Base-by-base conservation (phyloP, 2,888 invertebrate species). In the Halictus ligatus region DNA sequence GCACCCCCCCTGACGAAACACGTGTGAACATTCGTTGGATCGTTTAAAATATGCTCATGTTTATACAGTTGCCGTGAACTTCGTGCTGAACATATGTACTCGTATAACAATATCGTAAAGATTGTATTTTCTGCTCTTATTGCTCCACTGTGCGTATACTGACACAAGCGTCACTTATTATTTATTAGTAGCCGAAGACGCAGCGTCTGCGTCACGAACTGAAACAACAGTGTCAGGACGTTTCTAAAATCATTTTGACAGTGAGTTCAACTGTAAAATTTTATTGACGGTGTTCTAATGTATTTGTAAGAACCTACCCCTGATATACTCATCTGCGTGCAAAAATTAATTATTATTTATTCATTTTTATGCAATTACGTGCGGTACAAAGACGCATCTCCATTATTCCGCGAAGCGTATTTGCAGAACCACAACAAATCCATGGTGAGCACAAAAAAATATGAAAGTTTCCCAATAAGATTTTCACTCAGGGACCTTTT, bases 11-110 rank as follows among this genome's bases (percentile, higher is more conserved):
- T n/a, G 40, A 40, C 69, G n/a, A 69, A 69, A 69, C 69, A 69
- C 69, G 40, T 69, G 69, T 69, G 69, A 21, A 35, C 43, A 43
- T 69, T 69, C 69, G 69, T 69, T n/a, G 35, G 43, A 64, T 29
- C 15, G 7, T 29, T 64, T 29, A 64, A 64, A 64, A 64, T 64
- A 64, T 29, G 13, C 64, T 64, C 21, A 21, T 67, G 67, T 67
- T 67, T 67, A 21, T 10, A 67, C 67, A 67, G 67, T 67, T 67
- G 67, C 67, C 4, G 35, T 35, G 67, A 67, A 67, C 21, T 67
- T 67, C 35, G 4, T 29, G 67, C 18, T 7, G 69, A 43, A 40
- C 69, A n/a, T 69, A 43, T 21, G 40, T 69, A 21, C 21, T 21
- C 40, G 69, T 40, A 12, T 0, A 69, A 69, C 35, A 21, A 69